A percentile compares a stretch with the other conserved stretches of the same genome.
phyloP scores from a whole-genome alignment of 2,888 invertebrate genomes.

The Eurytoma californica region DNA sequence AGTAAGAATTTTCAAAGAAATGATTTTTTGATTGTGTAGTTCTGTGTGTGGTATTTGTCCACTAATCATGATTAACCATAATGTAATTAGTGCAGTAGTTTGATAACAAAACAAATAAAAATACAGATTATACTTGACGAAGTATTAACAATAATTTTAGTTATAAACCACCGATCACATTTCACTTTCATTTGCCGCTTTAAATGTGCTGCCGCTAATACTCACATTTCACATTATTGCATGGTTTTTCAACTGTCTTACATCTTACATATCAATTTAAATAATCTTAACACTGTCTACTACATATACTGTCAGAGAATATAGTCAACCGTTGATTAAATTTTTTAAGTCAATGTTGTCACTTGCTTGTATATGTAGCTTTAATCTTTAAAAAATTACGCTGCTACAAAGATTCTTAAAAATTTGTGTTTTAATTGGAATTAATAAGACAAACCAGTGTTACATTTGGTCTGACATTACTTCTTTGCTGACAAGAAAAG shows the following conservation, averaged over 20 bases:
- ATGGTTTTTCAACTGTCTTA: slow-evolving; percentile 38
- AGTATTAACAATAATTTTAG: slow-evolving; percentile 69
- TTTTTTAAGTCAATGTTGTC: not conserved
- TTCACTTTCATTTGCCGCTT: slow-evolving; percentile 75
- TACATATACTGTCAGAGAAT: slow-evolving; percentile 26
- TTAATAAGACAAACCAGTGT: not conserved
- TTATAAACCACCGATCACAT: slow-evolving; percentile 68
- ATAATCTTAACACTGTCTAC: slow-evolving; percentile 26
- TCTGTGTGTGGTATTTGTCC: slow-evolving; percentile 36
- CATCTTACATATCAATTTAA: slow-evolving; percentile 57
- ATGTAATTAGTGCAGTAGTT: slow-evolving; percentile 25
- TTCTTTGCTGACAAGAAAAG: slow-evolving; percentile 11
- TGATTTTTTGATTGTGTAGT: slow-evolving; percentile 39
- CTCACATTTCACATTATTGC: slow-evolving; percentile 46
- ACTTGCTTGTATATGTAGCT: no score
- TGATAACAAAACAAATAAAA: slow-evolving; percentile 16
- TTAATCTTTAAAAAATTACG: not conserved
- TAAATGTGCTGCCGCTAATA: slow-evolving; percentile 69
- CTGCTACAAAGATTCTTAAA: not conserved
- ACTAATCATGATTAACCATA: slow-evolving; percentile 49
- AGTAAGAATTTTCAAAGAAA: slow-evolving; percentile 33
- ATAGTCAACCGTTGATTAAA: slow-evolving; percentile 15
- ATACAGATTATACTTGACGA: slow-evolving; percentile 70
- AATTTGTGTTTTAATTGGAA: not conserved
- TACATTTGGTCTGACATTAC: not conserved